phyloP scores from a whole-genome alignment of 1,140 invertebrate species.

The Neuroterus valhalla region DNA sequence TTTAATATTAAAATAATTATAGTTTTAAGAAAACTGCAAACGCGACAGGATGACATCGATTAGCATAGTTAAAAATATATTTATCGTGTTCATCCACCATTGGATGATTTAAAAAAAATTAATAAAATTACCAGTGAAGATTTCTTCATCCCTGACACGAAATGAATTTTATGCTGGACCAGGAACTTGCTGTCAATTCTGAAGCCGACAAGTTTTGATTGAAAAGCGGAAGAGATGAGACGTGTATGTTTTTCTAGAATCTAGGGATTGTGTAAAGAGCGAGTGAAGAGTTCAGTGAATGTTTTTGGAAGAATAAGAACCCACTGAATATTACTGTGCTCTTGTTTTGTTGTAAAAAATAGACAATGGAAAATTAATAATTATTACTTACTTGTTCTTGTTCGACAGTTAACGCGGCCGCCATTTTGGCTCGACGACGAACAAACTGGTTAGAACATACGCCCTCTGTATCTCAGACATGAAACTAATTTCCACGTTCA shows the following conservation, averaged over 20 bases:
- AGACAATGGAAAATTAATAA: conserved; percentile 45
- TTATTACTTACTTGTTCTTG: conserved; percentile 81
- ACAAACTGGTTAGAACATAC: conserved; percentile 5
- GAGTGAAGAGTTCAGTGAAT: neutral
- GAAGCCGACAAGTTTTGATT: conserved; percentile 38
- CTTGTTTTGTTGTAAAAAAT: neutral
- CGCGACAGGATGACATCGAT: conserved; percentile 26
- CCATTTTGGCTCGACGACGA: conserved; percentile 75
- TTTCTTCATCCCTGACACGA: neutral
- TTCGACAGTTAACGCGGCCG: conserved; percentile 81
- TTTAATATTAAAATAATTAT: conserved; percentile 8
- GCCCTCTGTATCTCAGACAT: conserved; percentile 5
- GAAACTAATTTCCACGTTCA: neutral
- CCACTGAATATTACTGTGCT: neutral
- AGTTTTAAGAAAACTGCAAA: conserved; percentile 15
- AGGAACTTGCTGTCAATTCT: neutral
- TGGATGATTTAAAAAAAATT: neutral
- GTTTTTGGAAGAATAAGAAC: neutral
- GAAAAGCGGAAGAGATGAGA: neutral
- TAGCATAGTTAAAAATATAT: conserved; percentile 18
- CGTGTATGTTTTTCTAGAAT: conserved; percentile 29
- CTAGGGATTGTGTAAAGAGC: neutral
- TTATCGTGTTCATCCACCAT: neutral
- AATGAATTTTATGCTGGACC: neutral
- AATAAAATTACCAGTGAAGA: neutral